Evolutionary conservation across 2,888 invertebrate species (phyloP).

Genomic region (Spodoptera exigua): DNA sequence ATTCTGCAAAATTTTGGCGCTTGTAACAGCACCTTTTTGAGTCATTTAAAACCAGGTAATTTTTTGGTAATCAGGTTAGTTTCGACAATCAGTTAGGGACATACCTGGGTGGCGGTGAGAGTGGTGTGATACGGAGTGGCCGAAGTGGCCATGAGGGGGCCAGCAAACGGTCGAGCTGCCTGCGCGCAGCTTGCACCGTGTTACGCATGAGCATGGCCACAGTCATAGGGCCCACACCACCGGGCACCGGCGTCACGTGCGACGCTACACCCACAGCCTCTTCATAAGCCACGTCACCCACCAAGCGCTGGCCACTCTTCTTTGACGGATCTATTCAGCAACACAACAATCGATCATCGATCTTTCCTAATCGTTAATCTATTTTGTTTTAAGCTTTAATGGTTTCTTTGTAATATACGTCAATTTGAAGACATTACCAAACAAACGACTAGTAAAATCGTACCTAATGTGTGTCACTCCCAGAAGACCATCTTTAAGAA

Average conservation of each 20-base stretch:
- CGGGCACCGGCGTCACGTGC: conserved; percentile 98
- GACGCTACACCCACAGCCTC: conserved; percentile 95
- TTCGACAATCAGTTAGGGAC: not conserved
- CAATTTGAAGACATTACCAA: not conserved
- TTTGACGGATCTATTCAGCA: conserved; percentile 91
- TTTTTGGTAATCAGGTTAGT: too few relatives aligned
- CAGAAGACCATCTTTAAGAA: not conserved
- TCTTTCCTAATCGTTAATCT: too few relatives aligned
- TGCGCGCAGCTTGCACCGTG: conserved; percentile 95
- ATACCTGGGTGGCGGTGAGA: conserved; percentile 95
- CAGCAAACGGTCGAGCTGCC: conserved; percentile 89
- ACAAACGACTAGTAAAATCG: not conserved
- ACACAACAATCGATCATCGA: not conserved
- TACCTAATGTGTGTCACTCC: not conserved
- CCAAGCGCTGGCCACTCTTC: conserved; percentile 94
- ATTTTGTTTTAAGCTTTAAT: too few relatives aligned
- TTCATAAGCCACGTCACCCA: conserved; percentile 98
- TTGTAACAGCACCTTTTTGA: too few relatives aligned
- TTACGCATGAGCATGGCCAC: conserved; percentile 99
- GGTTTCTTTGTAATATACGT: too few relatives aligned
- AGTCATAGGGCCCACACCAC: conserved; percentile 99
- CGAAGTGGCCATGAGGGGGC: conserved; percentile 92
- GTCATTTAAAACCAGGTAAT: too few relatives aligned
- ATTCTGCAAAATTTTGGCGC: too few relatives aligned
- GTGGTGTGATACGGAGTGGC: conserved; percentile 90